Evolutionary conservation across 2,888 invertebrate species (phyloP), one percentile per base, ranked within the genome.

Genomic region (Meteorus colon): DNA sequence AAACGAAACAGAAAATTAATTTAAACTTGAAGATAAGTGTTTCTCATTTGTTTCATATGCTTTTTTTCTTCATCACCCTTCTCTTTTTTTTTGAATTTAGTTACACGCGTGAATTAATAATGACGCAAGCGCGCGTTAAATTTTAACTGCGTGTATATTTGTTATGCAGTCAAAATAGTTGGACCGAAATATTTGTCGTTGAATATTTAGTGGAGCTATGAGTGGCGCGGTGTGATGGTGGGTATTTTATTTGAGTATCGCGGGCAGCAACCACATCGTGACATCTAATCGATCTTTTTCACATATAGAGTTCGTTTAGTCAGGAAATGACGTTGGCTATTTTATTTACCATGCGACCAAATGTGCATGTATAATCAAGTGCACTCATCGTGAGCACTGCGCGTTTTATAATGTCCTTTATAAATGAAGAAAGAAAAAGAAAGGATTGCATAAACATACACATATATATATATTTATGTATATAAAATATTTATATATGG

Each of bases 261-360:
- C 12, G 8, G 41, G 12, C 69, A 55, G 63, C 31, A 14, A 45
- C 71, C 67, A 67, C 71, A 71, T 71, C 59, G 71, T 31, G 51
- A 66, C 59, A 71, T 59, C 66, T 24, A 55, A 60, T 67, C 19
- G 60, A 72, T 72, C 75, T 60, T 72, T 67, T 60, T 59, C 60
- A 48, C 31, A 59, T 67, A 76, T 76, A 45, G 45, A 67, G 72
- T 66, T 71, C 24, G 31, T 45, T 67, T 34, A 60, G 63, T 48
- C 63, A 60, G 68, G 68, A 68, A 76, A 73, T 73, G 60, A 73
- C 68, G 51, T 60, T 73, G 59, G 71, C 51, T 67, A 72, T 75
- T 75, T 65, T 65, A 66, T 51, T 34, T 37, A 48, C 48, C 48
- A 48, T 48, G 4, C 48, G n/a, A n/a, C n/a, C 48, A n/a, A 27